phyloP scores from a whole-genome alignment of 2,888 invertebrate species.

The Cantharis rufa region DNA sequence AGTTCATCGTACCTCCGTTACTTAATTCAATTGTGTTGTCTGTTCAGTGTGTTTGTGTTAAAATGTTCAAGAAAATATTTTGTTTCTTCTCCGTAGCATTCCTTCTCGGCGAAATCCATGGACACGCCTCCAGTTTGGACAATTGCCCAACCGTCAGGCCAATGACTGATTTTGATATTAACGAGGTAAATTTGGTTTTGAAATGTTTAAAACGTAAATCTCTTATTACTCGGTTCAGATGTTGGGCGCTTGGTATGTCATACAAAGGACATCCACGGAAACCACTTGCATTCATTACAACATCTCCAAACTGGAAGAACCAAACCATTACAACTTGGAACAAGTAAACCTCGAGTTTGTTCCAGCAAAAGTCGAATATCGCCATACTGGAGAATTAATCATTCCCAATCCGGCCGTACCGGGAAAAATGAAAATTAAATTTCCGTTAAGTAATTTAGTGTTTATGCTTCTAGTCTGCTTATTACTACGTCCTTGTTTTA shows the following conservation, averaged over 20 bases:
- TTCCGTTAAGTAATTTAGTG: constrained; percentile 74
- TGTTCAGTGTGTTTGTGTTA: not conserved
- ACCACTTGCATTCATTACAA: constrained; percentile 81
- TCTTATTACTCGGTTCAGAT: constrained; percentile 60
- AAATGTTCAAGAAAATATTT: constrained; percentile 5
- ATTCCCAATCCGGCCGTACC: constrained; percentile 68
- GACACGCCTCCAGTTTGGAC: constrained; percentile 76
- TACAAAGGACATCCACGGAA: constrained; percentile 81
- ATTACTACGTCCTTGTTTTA: constrained; percentile 49
- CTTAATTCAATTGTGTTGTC: not conserved
- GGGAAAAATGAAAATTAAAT: constrained; percentile 74
- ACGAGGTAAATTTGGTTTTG: constrained; percentile 61
- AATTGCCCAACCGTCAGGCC: constrained; percentile 76
- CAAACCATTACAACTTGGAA: constrained; percentile 69
- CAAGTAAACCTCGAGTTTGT: constrained; percentile 74
- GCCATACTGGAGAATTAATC: constrained; percentile 72
- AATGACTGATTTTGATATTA: constrained; percentile 74
- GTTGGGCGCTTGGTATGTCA: constrained; percentile 80
- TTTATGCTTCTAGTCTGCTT: not conserved
- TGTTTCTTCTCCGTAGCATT: not conserved
- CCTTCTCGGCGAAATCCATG: constrained; percentile 28
- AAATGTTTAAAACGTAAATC: not conserved
- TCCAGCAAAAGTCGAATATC: constrained; percentile 77
- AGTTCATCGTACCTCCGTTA: constrained; percentile 70
- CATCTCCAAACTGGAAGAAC: constrained; percentile 71